Evolutionary conservation across 1,140 invertebrate genomes (phyloP), one percentile per base, ranked within the genome.

Genomic region (Linepithema humile): DNA sequence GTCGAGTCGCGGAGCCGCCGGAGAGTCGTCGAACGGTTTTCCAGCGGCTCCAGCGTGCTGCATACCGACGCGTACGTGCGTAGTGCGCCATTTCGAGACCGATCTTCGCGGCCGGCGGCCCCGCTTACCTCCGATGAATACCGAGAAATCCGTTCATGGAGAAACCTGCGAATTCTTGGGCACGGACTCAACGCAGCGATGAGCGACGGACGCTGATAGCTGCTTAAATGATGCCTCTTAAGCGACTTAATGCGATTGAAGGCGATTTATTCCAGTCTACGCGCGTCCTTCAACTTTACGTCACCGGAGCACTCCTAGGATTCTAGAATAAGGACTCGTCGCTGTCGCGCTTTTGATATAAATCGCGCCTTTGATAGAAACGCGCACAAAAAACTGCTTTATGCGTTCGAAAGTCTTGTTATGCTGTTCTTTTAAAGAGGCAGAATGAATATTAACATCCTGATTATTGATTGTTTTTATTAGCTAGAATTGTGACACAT

Each of bases 61-160:
- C 85, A 88, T 88, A 87, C 86, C 85, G 15, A 20, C 59, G 67
- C 86, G 85, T 88, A 84, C 82, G 43, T 48, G 67, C 32, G 29
- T 74, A 77, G 85, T 53, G 48, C 73, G 80, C 82, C 73, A 67
- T 70, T 84, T 87, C 70, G 62, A 64, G 83, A 70, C 83, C 85
- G 86, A 88, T 84, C 83, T 69, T 80, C 75, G 40, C 40, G 57
- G 62, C 35, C 73, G 32, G 7, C 43, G n/a, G 55, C 43, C 57
- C 53, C 53, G 53, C 64, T 74, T 82, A 53, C 67, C 74, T 78
- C 43, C 80, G 29, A 45, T 57, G 65, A 82, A 73, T 72, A 67
- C 78, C 77, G 84, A 67, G 67, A 60, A 50, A 80, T 74, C 67
- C 73, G 83, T 87, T 80, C 50, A 38, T 60, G 67, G 73, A 60